phyloP scores from a whole-genome alignment of 2,888 invertebrate species.

The Ochropacha duplaris region DNA sequence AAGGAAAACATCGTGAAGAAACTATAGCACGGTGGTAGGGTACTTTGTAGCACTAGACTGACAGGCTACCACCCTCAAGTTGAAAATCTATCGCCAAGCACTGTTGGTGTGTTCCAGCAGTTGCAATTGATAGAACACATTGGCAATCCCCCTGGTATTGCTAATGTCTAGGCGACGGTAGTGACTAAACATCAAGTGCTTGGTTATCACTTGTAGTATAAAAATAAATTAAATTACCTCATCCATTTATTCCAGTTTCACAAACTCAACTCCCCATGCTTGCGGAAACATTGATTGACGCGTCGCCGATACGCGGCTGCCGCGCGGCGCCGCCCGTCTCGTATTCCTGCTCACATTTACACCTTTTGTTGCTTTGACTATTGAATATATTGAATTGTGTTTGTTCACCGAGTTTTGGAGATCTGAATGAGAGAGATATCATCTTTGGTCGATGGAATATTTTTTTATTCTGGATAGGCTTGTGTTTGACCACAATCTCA shows the following conservation, averaged over 20 bases:
- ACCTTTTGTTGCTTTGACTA: neutral
- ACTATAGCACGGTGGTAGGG: no score
- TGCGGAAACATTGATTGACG: slow-evolving; percentile 60
- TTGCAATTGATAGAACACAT: no score
- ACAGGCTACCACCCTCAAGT: no score
- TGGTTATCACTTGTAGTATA: no score
- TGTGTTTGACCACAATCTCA: no score
- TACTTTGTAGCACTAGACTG: no score
- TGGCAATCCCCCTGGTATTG: no score
- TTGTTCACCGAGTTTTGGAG: neutral
- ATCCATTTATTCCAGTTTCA: slow-evolving; percentile 21
- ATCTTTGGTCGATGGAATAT: slow-evolving; percentile 16
- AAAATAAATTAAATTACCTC: slow-evolving; percentile 17
- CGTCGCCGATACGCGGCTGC: slow-evolving; percentile 55
- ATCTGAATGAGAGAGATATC: slow-evolving; percentile 11
- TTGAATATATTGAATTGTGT: neutral
- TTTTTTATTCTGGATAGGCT: slow-evolving; percentile 6
- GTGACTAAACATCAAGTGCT: no score
- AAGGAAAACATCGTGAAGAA: no score
- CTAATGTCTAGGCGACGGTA: no score
- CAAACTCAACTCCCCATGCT: slow-evolving; percentile 12
- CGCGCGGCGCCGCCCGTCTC: slow-evolving; percentile 48
- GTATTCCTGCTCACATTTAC: slow-evolving; percentile 19
- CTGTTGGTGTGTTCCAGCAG: no score
- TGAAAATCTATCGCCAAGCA: no score